These are phyloP conservation scores for Andrena chrysosceles DNA, from an alignment of 2,888 invertebrate species.

Conservation along the genomic window DNA sequence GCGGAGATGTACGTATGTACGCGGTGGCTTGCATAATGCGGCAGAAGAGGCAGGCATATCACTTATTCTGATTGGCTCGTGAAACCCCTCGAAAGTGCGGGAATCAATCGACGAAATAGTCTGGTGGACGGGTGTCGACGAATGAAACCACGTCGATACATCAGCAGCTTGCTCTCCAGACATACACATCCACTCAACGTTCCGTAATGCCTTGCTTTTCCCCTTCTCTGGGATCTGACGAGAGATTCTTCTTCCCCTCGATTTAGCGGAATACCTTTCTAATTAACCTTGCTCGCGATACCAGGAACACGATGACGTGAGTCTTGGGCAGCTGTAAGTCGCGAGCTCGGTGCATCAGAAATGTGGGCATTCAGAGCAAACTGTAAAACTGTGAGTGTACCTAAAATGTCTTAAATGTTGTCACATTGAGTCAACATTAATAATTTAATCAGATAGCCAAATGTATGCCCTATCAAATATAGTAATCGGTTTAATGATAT, in stretches of 20 bases:
- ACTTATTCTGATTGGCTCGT: slow-evolving; percentile 76
- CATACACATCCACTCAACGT: slow-evolving; percentile 34
- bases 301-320: not conserved
- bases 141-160: slow-evolving; percentile 50
- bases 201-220: slow-evolving; percentile 8
- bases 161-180: slow-evolving; percentile 25
- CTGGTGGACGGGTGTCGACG: slow-evolving; percentile 36
- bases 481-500: too few relatives aligned
- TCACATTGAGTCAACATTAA: too few relatives aligned
- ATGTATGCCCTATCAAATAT: too few relatives aligned
- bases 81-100: slow-evolving; percentile 55
- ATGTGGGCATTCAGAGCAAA: too few relatives aligned
- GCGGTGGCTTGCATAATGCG: slow-evolving; percentile 56
- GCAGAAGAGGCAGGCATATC: slow-evolving; percentile 65
- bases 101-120: slow-evolving; percentile 67
- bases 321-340: not conserved
- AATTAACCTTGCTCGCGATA: slow-evolving; percentile 1
- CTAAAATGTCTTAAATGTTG: too few relatives aligned
- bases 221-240: not conserved
- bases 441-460: too few relatives aligned
- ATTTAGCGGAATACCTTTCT: not conserved
- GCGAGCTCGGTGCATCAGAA: too few relatives aligned
- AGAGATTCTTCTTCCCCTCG: not conserved
- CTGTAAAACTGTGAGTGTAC: too few relatives aligned
- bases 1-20: slow-evolving; percentile 14